Evolutionary conservation across 2,113 vertebrate genomes (phyloP).

Genomic region (Peromyscus leucopus): DNA sequence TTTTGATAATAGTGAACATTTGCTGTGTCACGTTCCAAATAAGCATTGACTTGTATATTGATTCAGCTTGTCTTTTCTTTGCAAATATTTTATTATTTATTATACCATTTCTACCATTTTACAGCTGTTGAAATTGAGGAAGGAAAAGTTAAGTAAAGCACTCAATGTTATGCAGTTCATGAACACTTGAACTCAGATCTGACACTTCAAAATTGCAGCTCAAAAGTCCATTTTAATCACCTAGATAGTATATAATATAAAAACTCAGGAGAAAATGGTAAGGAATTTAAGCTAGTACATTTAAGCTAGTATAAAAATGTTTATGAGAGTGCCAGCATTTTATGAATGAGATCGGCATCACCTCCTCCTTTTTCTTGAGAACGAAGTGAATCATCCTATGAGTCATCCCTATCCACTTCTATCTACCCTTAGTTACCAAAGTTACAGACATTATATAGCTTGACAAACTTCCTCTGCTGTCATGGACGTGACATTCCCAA

Average conservation of each 20-base stretch:
- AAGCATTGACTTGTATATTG: background rate
- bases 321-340: background rate
- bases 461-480: background rate
- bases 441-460: background rate
- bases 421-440: background rate
- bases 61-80: background rate
- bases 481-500: background rate
- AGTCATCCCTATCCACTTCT: background rate
- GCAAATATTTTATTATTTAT: background rate
- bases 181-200: background rate
- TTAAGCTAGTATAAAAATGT: background rate
- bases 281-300: background rate
- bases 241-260: background rate
- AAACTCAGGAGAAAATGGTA: background rate
- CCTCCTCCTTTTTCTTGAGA: background rate
- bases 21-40: background rate
- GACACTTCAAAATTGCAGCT: background rate
- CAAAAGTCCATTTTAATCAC: background rate
- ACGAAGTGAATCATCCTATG: background rate
- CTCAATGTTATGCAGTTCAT: background rate
- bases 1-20: background rate
- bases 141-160: background rate
- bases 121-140: background rate
- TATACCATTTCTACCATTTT: background rate
- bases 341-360: background rate